Evolutionary conservation across 2,888 invertebrate genomes (phyloP), one percentile per base, ranked within the genome.

Genomic region (Leptinotarsa rubiginosa): DNA sequence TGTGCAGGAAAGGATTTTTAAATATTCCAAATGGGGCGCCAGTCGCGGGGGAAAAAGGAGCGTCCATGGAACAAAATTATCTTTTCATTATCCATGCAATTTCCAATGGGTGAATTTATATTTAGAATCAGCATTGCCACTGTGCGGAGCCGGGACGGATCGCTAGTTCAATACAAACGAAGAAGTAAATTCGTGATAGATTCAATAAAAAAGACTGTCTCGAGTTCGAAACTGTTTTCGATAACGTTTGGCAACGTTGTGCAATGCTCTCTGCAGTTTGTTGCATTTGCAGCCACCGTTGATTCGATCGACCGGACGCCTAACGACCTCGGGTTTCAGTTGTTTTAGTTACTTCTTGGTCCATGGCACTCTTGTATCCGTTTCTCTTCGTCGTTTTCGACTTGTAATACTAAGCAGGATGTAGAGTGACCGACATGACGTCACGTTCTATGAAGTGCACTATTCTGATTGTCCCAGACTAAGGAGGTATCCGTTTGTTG

Each of bases 261-360:
- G 65, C 18, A 62, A 50, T 66, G 25, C 16, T 31, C 66, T 50
- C 52, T 70, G 76, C 76, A 74, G 72, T 76, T 76, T 76, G 76
- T 74, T 77, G 76, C 76, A 77, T 77, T 74, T 72, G 73, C 76
- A 74, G 74, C 76, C 76, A 77, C 73, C 74, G 76, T 74, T 74
- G 76, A 77, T 74, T 73, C 74, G 76, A 77, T 75, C 75, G 75
- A 74, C 69, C 76, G 78, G 75, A 78, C 72, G 78, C 76, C 65
- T 31, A 76, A 69, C 76, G 78, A 78, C 78, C 78, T 78, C 78
- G 78, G 72, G 47, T 74, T 77, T 74, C 74, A 72, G 74, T 77
- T 74, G 74, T 77, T 74, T 74, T 74, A 74, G 69, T 72, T 74
- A 76, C 72, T 77, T 77, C 76, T 77, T 77, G 76, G 74, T 70